Conservation (phyloP, 2,888 invertebrate genomes). For the Neoascia interrupta region DNA sequence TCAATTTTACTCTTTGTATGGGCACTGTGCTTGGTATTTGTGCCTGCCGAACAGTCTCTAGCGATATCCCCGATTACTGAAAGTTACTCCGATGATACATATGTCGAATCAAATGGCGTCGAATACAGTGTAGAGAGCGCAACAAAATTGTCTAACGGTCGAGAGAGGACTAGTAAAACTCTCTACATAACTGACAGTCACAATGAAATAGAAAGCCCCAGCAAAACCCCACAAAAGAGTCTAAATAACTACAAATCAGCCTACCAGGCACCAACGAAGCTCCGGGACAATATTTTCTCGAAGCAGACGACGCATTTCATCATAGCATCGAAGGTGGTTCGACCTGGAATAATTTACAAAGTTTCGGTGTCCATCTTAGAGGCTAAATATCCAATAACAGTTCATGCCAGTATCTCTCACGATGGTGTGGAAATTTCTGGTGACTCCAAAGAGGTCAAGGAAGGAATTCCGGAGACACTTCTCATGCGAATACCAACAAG, state of each 20-base stretch:
- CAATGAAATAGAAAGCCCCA: slow-evolving; percentile 47
- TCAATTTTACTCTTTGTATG: slow-evolving; percentile 7
- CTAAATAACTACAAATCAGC: slow-evolving; percentile 14
- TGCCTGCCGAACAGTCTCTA: background rate
- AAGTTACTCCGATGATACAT: slow-evolving; percentile 25
- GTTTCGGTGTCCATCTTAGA: slow-evolving; percentile 90
- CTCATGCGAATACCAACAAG: slow-evolving; percentile 91
- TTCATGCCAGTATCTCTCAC: slow-evolving; percentile 90
- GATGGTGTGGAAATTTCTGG: slow-evolving; percentile 91
- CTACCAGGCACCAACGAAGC: slow-evolving; percentile 33
- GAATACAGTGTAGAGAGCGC: slow-evolving; percentile 48
- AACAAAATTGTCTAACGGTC: slow-evolving; percentile 26
- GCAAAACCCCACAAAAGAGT: slow-evolving; percentile 18
- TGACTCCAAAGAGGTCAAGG: slow-evolving; percentile 87
- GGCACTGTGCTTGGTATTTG: background rate
- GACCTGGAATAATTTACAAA: slow-evolving; percentile 92
- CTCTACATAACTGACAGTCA: slow-evolving; percentile 51
- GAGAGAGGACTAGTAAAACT: slow-evolving; percentile 34
- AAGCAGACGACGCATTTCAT: slow-evolving; percentile 87
- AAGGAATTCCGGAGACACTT: slow-evolving; percentile 90
- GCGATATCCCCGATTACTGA: slow-evolving; percentile 41
- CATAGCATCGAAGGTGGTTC: slow-evolving; percentile 91
- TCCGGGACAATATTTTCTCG: slow-evolving; percentile 52
- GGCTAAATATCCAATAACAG: slow-evolving; percentile 87
- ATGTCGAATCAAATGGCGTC: slow-evolving; percentile 41